Conservation (phyloP, 2,888 invertebrate genomes). For the Dastarcus helophoroides region DNA sequence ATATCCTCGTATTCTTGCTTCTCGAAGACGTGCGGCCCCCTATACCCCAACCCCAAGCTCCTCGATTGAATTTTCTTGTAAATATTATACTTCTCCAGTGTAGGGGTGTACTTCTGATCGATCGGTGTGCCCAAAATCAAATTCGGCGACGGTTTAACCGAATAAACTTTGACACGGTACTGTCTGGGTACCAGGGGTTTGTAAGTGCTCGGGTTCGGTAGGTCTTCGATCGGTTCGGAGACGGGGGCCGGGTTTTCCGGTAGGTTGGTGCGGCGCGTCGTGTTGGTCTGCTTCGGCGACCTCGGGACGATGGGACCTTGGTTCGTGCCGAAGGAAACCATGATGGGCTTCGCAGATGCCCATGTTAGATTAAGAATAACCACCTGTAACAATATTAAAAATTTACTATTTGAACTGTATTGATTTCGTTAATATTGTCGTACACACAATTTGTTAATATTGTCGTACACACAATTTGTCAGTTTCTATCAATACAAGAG, state of each 20-base stretch:
- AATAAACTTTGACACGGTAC: constrained; percentile 25
- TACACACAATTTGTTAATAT: no score
- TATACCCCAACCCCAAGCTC: constrained; percentile 28
- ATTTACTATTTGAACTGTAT: no score
- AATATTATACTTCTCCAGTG: constrained; percentile 24
- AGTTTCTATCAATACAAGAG: no score
- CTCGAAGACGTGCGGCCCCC: constrained; percentile 34
- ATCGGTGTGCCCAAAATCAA: constrained; percentile 31
- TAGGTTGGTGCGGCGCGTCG: constrained; percentile 8
- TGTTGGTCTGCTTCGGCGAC: constrained; percentile 4
- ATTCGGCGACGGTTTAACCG: constrained; percentile 21
- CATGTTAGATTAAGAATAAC: no score
- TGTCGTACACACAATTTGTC: no score
- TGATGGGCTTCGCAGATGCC: no score
- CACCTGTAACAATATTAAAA: no score
- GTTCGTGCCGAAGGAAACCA: constrained; percentile 35
- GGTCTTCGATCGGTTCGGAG: constrained; percentile 28
- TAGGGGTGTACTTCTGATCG: constrained; percentile 30
- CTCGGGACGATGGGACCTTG: constrained; percentile 33
- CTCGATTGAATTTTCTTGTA: constrained; percentile 24
- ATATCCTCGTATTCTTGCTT: constrained; percentile 30
- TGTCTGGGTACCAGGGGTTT: constrained; percentile 28
- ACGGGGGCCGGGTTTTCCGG: constrained; percentile 31
- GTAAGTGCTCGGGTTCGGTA: constrained; percentile 32
- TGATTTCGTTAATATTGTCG: no score